phyloP scores from a whole-genome alignment of 2,113 vertebrate species.

The Rhegmatorhina hoffmannsi region DNA sequence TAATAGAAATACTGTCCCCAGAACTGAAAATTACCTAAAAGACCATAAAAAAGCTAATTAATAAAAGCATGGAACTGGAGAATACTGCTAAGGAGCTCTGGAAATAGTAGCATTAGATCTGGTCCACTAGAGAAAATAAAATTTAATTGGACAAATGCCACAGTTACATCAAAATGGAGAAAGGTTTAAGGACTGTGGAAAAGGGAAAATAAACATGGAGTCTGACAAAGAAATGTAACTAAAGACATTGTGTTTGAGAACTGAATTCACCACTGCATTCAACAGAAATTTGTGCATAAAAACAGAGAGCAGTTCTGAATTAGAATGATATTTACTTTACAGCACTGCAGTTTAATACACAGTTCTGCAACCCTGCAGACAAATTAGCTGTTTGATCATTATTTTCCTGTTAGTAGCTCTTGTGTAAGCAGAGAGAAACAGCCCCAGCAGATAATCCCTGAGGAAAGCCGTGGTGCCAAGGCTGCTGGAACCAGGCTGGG shows the following conservation, averaged over 20 bases:
- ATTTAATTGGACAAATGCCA: background rate
- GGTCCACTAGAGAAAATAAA: background rate
- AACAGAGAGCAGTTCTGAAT: background rate
- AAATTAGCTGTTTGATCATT: background rate
- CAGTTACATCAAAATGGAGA: background rate
- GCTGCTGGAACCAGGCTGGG: background rate
- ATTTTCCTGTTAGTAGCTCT: background rate
- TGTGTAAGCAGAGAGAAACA: background rate
- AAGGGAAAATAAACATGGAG: background rate
- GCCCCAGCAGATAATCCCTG: background rate
- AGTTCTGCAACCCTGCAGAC: background rate
- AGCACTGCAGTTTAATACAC: background rate
- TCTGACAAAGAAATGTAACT: background rate
- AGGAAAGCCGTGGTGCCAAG: background rate
- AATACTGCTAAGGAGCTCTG: background rate
- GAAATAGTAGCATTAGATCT: background rate
- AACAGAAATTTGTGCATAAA: background rate
- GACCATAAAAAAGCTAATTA: background rate
- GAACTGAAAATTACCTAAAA: background rate
- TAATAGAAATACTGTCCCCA: background rate
- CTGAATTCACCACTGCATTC: background rate
- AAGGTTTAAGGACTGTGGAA: background rate
- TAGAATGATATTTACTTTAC: background rate
- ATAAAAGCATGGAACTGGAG: background rate
- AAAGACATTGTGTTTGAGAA: background rate